Evolutionary conservation across 2,797 vertebrate species (phyloP).

Genomic region (Prionace glauca): DNA sequence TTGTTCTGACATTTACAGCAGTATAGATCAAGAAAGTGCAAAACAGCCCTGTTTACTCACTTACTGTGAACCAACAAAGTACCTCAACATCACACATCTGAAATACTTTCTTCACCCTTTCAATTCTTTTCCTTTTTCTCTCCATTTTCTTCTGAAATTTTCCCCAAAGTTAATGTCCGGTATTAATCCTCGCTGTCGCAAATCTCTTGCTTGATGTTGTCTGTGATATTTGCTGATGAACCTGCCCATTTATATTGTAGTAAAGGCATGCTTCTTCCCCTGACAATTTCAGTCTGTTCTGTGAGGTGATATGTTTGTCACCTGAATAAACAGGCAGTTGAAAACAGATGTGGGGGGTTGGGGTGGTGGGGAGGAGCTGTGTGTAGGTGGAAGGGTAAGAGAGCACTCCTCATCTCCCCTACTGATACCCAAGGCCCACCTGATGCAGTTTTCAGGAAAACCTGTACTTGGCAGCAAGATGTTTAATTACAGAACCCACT

Average conservation of each 20-base stretch:
- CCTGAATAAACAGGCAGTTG: background rate
- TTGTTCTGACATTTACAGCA: slow-evolving; percentile 16
- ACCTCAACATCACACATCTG: background rate
- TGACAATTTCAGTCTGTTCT: background rate
- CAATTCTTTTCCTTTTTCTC: background rate
- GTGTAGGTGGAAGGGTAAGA: background rate
- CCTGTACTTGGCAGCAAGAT: background rate
- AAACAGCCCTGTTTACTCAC: background rate
- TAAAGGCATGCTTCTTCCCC: background rate
- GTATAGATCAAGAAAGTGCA: background rate
- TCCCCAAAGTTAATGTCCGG: background rate
- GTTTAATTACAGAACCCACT: background rate
- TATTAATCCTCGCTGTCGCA: background rate
- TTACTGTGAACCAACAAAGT: background rate
- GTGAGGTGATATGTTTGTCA: background rate
- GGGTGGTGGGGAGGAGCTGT: background rate
- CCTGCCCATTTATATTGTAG: background rate
- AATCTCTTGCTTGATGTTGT: background rate
- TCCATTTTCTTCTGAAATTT: background rate
- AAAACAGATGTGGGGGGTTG: background rate
- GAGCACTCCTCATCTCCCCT: background rate
- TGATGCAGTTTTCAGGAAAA: background rate
- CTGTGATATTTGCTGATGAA: background rate
- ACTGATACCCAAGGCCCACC: background rate
- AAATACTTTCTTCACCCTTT: background rate